Conservation (phyloP, 2,888 invertebrate genomes). For the Pimpla rufipes region DNA sequence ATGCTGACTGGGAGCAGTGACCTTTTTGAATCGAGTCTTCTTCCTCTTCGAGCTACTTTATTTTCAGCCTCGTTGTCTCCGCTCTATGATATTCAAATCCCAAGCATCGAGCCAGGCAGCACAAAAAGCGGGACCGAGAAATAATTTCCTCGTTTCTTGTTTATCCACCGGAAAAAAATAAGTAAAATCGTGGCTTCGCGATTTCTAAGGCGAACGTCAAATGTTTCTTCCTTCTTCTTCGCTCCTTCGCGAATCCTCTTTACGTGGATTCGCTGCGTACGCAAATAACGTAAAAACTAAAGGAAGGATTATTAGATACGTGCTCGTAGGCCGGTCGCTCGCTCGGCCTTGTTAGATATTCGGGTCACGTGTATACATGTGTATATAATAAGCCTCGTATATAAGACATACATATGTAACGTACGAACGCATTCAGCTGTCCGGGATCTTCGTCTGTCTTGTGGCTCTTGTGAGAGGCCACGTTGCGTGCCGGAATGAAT, state of each 20-base stretch:
- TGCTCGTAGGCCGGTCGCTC: neutral
- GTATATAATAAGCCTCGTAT: neutral
- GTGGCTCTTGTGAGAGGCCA: conserved; percentile 35
- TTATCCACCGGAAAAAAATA: too few relatives aligned
- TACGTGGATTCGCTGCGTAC: neutral
- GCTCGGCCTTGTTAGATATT: conserved; percentile 35
- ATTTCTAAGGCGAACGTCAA: too few relatives aligned
- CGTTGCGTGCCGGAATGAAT: conserved; percentile 49
- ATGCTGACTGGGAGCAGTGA: conserved; percentile 56
- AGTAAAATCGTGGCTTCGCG: too few relatives aligned
- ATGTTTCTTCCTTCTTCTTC: neutral
- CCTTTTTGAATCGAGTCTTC: conserved; percentile 50
- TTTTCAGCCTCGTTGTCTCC: conserved; percentile 8
- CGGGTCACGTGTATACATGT: conserved; percentile 31
- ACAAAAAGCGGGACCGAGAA: too few relatives aligned
- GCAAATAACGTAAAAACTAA: neutral
- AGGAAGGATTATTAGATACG: conserved; percentile 1
- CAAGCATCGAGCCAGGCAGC: neutral
- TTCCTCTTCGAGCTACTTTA: conserved; percentile 32
- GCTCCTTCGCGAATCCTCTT: neutral
- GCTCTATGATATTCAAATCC: conserved; percentile 20
- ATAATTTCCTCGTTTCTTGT: too few relatives aligned
- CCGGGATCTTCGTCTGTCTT: conserved; percentile 25
- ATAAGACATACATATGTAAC: conserved; percentile 18
- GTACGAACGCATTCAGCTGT: conserved; percentile 29